These are phyloP conservation scores for Hexactinellida sp. DNA, from an alignment of 37 sponge, comb jelly and placozoan species.

Conservation along the genomic window DNA sequence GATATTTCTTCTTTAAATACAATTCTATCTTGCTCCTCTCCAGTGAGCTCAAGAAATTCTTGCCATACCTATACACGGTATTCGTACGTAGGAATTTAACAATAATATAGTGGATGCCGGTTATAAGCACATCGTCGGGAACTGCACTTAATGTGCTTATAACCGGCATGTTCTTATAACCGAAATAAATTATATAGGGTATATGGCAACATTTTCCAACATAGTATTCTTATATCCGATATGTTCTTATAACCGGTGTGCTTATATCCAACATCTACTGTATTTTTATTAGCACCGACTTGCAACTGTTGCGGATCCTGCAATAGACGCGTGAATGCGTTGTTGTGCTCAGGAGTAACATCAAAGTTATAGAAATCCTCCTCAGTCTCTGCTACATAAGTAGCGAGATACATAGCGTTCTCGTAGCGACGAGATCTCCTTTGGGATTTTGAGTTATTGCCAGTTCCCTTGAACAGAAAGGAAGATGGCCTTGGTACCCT, in stretches of 20 bases:
- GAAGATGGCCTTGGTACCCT: not conserved
- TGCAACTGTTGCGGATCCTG: not conserved
- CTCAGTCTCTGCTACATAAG: not conserved
- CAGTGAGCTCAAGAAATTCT: not conserved
- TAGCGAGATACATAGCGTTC: conserved; percentile 14
- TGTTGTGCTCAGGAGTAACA: not conserved
- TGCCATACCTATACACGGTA: not conserved
- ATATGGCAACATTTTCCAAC: no score
- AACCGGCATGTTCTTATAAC: no score
- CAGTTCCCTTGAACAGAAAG: not conserved
- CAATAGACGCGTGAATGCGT: not conserved
- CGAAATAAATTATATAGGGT: not conserved
- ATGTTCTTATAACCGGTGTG: no score
- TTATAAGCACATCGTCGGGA: no score
- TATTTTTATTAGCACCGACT: not conserved
- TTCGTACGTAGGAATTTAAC: not conserved
- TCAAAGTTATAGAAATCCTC: conserved; percentile 15
- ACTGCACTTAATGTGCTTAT: no score
- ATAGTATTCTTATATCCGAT: no score
- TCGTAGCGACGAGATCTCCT: not conserved
- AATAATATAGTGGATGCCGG: not conserved
- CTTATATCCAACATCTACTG: no score
- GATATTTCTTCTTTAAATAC: not conserved
- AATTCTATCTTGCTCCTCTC: not conserved
- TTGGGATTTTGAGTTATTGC: not conserved